phyloP scores from a whole-genome alignment of 2,888 invertebrate species.

The Ferdinandea cuprea region DNA sequence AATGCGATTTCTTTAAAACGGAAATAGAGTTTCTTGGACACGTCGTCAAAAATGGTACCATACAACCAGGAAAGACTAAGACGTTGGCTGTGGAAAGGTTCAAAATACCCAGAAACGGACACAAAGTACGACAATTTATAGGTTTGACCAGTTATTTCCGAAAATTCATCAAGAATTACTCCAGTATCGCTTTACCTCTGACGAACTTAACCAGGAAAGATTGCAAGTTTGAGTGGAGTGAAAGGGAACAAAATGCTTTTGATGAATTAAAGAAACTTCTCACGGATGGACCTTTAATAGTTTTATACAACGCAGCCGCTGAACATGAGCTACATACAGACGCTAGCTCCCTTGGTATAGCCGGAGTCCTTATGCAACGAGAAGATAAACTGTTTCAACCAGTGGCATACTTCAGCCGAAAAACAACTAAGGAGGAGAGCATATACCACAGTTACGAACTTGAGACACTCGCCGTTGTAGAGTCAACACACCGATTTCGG shows the following conservation, averaged over 20 bases:
- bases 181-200: constrained; percentile 16
- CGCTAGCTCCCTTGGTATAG: no score
- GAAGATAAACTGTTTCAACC: neutral
- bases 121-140: no score
- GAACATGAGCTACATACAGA: constrained; percentile 42
- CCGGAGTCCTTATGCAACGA: no score
- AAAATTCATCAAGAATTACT: constrained; percentile 34
- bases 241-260: neutral
- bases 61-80: no score
- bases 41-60: no score
- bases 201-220: no score
- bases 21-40: constrained; percentile 29
- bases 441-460: constrained; percentile 55
- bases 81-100: no score
- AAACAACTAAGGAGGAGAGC: no score
- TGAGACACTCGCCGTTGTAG: constrained; percentile 60
- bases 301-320: constrained; percentile 7
- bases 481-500: no score
- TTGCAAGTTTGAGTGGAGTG: no score
- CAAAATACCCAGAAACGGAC: no score
- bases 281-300: constrained; percentile 1
- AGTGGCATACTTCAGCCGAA: constrained; percentile 52
- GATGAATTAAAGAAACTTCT: constrained; percentile 1
- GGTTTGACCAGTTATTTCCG: no score
- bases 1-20: constrained; percentile 22